Evolutionary conservation across 2,888 invertebrate genomes (phyloP).

Genomic region (Carcina quercana): DNA sequence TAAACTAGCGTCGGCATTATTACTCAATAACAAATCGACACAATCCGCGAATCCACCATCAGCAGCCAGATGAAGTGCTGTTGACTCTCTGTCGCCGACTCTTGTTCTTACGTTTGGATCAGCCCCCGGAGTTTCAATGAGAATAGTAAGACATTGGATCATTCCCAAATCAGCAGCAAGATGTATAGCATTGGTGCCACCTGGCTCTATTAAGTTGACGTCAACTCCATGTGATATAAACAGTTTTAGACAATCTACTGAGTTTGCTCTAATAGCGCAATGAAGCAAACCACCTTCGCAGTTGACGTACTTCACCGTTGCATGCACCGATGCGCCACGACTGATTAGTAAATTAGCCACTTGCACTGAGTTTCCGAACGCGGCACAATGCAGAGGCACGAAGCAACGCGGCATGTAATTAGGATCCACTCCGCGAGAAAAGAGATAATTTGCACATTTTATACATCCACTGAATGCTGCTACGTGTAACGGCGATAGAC

Average conservation of each 20-base stretch:
- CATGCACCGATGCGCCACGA: conserved; percentile 79
- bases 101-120: conserved; percentile 81
- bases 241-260: conserved; percentile 84
- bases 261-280: conserved; percentile 89
- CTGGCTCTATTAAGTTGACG: conserved; percentile 83
- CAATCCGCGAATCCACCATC: conserved; percentile 91
- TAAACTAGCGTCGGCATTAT: conserved; percentile 83
- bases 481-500: conserved; percentile 83
- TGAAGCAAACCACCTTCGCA: conserved; percentile 87
- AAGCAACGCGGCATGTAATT: conserved; percentile 82
- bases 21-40: conserved; percentile 81
- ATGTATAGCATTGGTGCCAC: conserved; percentile 87
- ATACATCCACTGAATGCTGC: conserved; percentile 86
- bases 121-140: conserved; percentile 82
- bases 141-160: conserved; percentile 81
- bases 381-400: conserved; percentile 91
- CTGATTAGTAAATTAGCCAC: conserved; percentile 86
- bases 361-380: conserved; percentile 89
- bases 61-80: conserved; percentile 89
- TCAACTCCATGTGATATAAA: conserved; percentile 84
- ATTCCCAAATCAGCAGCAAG: conserved; percentile 87
- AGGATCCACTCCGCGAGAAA: conserved; percentile 79
- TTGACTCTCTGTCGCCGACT: conserved; percentile 82
- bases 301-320: conserved; percentile 78
- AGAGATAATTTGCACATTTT: conserved; percentile 80